Conservation (phyloP, 2,888 invertebrate species). For the Parnassius glacialis region DNA sequence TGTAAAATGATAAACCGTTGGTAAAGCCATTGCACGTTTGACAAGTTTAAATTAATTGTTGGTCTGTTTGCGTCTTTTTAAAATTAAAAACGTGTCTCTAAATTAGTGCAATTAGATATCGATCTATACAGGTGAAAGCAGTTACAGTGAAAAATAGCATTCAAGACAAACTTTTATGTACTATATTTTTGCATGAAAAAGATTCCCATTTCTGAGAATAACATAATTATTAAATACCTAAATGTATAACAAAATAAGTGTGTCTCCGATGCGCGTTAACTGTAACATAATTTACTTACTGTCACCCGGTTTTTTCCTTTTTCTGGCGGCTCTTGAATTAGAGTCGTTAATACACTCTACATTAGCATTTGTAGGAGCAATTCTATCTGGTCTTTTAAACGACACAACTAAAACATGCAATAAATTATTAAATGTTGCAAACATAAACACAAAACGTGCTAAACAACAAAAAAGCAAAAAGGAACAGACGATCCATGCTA, state of each 20-base stretch:
- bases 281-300: conserved; percentile 61
- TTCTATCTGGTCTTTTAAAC: conserved; percentile 87
- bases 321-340: conserved; percentile 75
- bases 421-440: conserved; percentile 35
- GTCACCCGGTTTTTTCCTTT: conserved; percentile 88
- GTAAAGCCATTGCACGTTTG: too few relatives aligned
- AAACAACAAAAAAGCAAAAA: conserved; percentile 28
- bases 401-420: conserved; percentile 86
- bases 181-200: too few relatives aligned
- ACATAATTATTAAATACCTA: too few relatives aligned
- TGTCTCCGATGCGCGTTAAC: background rate
- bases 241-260: background rate
- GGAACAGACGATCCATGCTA: conserved; percentile 24
- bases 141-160: conserved; percentile 6
- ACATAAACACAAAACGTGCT: conserved; percentile 30
- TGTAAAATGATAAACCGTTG: too few relatives aligned
- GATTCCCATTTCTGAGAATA: too few relatives aligned
- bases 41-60: too few relatives aligned
- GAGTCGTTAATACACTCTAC: conserved; percentile 51
- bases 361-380: conserved; percentile 50
- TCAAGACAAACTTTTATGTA: background rate
- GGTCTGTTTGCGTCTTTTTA: too few relatives aligned
- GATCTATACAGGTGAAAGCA: conserved; percentile 9
- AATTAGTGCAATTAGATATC: background rate
- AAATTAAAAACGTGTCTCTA: background rate